Evolutionary conservation across 1,140 invertebrate species (phyloP).

Genomic region (Apocrypta bakeri): DNA sequence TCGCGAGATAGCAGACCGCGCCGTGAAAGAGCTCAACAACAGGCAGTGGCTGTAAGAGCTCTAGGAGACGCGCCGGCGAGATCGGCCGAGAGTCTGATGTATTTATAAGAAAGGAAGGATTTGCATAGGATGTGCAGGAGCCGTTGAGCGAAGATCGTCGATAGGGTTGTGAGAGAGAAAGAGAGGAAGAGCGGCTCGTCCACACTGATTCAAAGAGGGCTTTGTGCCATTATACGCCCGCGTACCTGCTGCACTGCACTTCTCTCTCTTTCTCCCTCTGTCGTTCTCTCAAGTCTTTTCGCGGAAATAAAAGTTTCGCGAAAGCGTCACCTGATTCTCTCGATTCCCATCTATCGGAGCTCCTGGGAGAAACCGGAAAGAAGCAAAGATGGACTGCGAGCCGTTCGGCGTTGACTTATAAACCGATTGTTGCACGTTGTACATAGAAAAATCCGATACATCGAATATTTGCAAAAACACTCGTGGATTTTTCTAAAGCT

Average conservation of each 20-base stretch:
- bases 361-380: constrained; percentile 28
- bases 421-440: constrained; percentile 66
- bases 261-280: constrained; percentile 27
- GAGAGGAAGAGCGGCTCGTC: constrained; percentile 62
- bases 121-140: constrained; percentile 72
- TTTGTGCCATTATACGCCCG: constrained; percentile 74
- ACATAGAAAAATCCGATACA: no score
- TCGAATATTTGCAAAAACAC: constrained; percentile 49
- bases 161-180: constrained; percentile 59
- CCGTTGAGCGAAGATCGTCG: constrained; percentile 67
- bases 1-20: neutral
- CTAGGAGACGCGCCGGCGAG: neutral
- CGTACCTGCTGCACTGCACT: constrained; percentile 38
- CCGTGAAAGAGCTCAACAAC: constrained; percentile 32
- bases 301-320: constrained; percentile 39
- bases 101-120: constrained; percentile 74
- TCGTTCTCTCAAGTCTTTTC: constrained; percentile 38
- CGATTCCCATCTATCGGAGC: constrained; percentile 52
- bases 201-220: constrained; percentile 72
- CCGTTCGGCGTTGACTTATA: constrained; percentile 69
- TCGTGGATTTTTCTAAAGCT: constrained; percentile 54
- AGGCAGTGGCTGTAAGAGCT: constrained; percentile 61
- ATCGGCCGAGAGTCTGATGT: constrained; percentile 68
- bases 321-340: constrained; percentile 26
- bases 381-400: neutral